Evolutionary conservation across 2,888 invertebrate genomes (phyloP).

Genomic region (Cyaniris semiargus): DNA sequence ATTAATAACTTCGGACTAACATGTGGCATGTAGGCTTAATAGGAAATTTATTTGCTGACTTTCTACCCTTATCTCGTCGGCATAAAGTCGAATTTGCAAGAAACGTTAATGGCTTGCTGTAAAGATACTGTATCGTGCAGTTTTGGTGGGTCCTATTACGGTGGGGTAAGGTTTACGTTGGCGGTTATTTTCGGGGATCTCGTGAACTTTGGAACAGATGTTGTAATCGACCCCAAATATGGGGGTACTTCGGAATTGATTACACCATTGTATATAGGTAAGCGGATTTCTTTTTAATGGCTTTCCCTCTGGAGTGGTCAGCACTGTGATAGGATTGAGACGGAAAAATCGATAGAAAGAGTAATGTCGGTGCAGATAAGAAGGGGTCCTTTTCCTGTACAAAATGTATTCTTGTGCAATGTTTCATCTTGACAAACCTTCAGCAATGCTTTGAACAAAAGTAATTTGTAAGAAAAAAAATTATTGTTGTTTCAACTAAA

Average conservation of each 20-base stretch:
- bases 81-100: slow-evolving; percentile 32
- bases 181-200: slow-evolving; percentile 33
- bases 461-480: no score
- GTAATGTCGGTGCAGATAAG: slow-evolving; percentile 27
- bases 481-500: no score
- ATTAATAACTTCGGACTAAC: slow-evolving; percentile 47
- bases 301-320: slow-evolving; percentile 50
- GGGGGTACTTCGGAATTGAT: slow-evolving; percentile 72
- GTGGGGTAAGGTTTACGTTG: slow-evolving; percentile 30
- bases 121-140: slow-evolving; percentile 36
- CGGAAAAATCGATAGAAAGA: slow-evolving; percentile 44
- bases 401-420: not conserved
- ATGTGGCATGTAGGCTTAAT: slow-evolving; percentile 43
- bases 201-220: slow-evolving; percentile 62
- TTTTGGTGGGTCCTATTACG: slow-evolving; percentile 37
- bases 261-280: slow-evolving; percentile 64
- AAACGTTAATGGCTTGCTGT: slow-evolving; percentile 1
- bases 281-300: slow-evolving; percentile 75
- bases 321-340: slow-evolving; percentile 45
- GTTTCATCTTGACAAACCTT: not conserved
- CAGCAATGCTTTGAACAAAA: no score
- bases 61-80: slow-evolving; percentile 24
- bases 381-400: not conserved
- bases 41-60: slow-evolving; percentile 37
- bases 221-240: slow-evolving; percentile 65